These are phyloP conservation scores for Nebria brevicollis DNA, from an alignment of 2,888 invertebrate species.

Conservation along the genomic window DNA sequence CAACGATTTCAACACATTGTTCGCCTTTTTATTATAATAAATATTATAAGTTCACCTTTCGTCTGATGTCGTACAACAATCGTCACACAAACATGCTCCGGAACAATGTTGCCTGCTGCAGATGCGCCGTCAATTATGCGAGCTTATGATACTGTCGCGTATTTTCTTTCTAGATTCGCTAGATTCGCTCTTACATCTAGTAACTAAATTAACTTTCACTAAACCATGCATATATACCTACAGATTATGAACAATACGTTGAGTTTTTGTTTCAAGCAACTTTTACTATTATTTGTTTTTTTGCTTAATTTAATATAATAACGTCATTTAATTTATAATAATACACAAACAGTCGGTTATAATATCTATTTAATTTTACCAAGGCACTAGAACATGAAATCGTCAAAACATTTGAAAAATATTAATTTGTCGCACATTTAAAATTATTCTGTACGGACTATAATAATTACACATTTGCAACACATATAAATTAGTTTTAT, in stretches of 20 bases:
- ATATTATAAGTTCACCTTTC: slow-evolving; percentile 19
- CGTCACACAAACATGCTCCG: slow-evolving; percentile 25
- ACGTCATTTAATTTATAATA: neutral
- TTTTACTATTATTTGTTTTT: neutral
- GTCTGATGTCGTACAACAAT: slow-evolving; percentile 28
- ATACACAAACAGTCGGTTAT: neutral
- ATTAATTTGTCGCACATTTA: too few relatives aligned
- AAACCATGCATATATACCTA: neutral
- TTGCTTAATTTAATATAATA: neutral
- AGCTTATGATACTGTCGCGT: neutral
- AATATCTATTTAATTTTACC: too few relatives aligned
- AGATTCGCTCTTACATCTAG: too few relatives aligned
- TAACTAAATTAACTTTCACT: neutral
- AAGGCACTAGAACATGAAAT: too few relatives aligned
- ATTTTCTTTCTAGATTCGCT: neutral
- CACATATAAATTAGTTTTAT: too few relatives aligned
- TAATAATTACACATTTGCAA: too few relatives aligned
- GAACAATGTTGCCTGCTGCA: slow-evolving; percentile 18
- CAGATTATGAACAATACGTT: neutral
- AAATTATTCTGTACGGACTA: too few relatives aligned
- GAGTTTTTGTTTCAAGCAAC: neutral
- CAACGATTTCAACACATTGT: slow-evolving; percentile 44
- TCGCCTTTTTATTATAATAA: slow-evolving; percentile 41
- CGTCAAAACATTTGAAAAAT: too few relatives aligned
- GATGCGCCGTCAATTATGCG: neutral